These are phyloP conservation scores for Neuroterus valhalla DNA, from an alignment of 1,140 invertebrate genomes.

Conservation along the genomic window DNA sequence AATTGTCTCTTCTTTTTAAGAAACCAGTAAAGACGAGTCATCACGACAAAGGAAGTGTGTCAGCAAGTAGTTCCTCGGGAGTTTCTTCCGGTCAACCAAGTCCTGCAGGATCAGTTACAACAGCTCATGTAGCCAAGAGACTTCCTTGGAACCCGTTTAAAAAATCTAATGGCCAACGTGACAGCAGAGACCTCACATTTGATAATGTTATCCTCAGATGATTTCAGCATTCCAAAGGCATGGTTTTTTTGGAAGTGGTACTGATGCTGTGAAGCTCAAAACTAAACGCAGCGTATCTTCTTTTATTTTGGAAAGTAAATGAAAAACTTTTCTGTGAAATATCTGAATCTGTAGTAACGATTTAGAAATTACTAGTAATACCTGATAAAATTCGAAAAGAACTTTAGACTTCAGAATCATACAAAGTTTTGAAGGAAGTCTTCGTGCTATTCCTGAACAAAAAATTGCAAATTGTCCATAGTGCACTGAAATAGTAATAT, in stretches of 20 bases:
- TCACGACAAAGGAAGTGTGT: slow-evolving; percentile 77
- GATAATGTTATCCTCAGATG: slow-evolving; percentile 80
- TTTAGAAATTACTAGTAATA: background rate
- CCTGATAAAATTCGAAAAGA: background rate
- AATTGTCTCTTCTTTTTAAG: slow-evolving; percentile 52
- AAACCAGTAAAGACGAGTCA: slow-evolving; percentile 69
- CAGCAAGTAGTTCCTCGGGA: slow-evolving; percentile 78
- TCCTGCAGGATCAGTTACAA: slow-evolving; percentile 78
- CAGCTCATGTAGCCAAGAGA: slow-evolving; percentile 76
- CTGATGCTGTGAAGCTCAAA: background rate
- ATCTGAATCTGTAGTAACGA: too few species aligned
- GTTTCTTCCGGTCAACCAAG: slow-evolving; percentile 79
- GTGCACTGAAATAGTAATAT: background rate
- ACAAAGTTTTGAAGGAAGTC: background rate
- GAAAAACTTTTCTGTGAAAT: background rate
- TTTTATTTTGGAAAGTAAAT: background rate
- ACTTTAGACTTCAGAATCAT: background rate
- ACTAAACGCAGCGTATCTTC: background rate
- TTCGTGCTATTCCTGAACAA: background rate
- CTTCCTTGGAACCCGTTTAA: slow-evolving; percentile 83
- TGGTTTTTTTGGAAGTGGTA: background rate
- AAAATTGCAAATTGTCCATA: slow-evolving; percentile 1
- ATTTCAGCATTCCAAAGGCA: slow-evolving; percentile 42
- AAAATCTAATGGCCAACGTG: slow-evolving; percentile 74
- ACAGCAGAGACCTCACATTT: slow-evolving; percentile 76